Base-by-base conservation (phyloP, 64 coral and sea anemone genomes). In the Porites australiensis region DNA sequence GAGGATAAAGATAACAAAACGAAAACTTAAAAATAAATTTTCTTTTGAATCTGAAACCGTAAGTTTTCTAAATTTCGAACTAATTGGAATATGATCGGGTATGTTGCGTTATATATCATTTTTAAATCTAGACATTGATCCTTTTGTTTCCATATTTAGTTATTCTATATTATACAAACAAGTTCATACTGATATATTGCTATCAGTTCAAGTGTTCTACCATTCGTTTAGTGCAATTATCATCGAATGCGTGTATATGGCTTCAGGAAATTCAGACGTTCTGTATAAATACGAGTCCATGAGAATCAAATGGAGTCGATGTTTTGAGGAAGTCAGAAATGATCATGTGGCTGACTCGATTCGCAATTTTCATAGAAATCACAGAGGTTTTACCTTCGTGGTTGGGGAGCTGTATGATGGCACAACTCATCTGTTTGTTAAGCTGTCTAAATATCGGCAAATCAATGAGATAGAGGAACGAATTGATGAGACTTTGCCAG, bases 231-330 rank as follows among this genome's bases (percentile, higher is more conserved):
- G 12, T 57, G 7, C 7, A 57, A 57, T 2, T 9, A 57, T 57
- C 7, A 9, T 57, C 12, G 7, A 57, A 57, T 57, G 7, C 2
- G 12, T 57, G 3, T 64, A 16, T 18, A 18, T 73, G 70, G 70
- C 70, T 44, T 73, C 70, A 11, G 10, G 70, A 11, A 45, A 73
- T 73, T 73, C 23, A 49, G 43, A 73, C 27, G 46, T 73, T 48
- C 48, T 82, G 7, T 45, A 65, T 44, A 82, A 82, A 16, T 82
- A 82, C 44, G 57, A 82, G 43, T 82, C 79, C 16, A 82, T 82
- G 60, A 37, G 59, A 3, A 63, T 48, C 43, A 61, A 82, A 48
- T 82, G 79, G 79, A 64, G 27, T 18, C 60, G 44, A 65, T 47
- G 13, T 19, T 82, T 82, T 7, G 79, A 82, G 19, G 48, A 76